phyloP scores from a whole-genome alignment of 92 coral and sea anemone species.

The Scolanthus callimorphus region DNA sequence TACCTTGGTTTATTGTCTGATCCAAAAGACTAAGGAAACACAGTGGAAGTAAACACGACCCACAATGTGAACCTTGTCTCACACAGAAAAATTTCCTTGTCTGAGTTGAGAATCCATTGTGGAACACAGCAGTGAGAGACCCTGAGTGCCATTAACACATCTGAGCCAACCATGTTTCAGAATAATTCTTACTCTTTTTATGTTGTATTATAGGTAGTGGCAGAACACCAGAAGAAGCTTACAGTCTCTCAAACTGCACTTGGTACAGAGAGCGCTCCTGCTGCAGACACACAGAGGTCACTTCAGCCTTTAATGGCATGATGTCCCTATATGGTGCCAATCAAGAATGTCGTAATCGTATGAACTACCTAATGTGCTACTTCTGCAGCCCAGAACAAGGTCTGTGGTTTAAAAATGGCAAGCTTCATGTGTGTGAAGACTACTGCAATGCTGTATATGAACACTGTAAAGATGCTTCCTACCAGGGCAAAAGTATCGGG shows the following conservation, averaged over 20 bases:
- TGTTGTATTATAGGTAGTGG: slow-evolving; percentile 50
- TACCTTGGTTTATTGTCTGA: no score
- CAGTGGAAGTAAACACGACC: no score
- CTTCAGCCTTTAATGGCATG: slow-evolving; percentile 79
- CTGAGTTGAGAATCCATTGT: no score
- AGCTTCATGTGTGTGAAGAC: slow-evolving; percentile 55
- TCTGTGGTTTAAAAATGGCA: slow-evolving; percentile 55
- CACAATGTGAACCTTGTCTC: no score
- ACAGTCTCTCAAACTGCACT: slow-evolving; percentile 95
- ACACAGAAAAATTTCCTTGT: no score
- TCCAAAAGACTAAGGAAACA: no score
- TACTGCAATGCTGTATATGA: slow-evolving; percentile 65
- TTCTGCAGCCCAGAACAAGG: slow-evolving; percentile 93
- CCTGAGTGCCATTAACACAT: no score
- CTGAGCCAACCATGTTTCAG: no score
- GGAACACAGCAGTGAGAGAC: no score
- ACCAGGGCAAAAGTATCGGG: slow-evolving; percentile 50
- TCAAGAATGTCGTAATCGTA: slow-evolving; percentile 67
- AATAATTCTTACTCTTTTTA: no score
- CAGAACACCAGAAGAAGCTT: slow-evolving; percentile 80
- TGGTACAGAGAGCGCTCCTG: slow-evolving; percentile 93
- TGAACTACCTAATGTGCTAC: slow-evolving; percentile 94
- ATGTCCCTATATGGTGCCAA: slow-evolving; percentile 58
- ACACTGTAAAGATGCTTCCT: slow-evolving; percentile 75
- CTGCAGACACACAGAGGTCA: slow-evolving; percentile 92